Conservation (phyloP, 2,797 vertebrate species). For the Danio aesculapii region DNA sequence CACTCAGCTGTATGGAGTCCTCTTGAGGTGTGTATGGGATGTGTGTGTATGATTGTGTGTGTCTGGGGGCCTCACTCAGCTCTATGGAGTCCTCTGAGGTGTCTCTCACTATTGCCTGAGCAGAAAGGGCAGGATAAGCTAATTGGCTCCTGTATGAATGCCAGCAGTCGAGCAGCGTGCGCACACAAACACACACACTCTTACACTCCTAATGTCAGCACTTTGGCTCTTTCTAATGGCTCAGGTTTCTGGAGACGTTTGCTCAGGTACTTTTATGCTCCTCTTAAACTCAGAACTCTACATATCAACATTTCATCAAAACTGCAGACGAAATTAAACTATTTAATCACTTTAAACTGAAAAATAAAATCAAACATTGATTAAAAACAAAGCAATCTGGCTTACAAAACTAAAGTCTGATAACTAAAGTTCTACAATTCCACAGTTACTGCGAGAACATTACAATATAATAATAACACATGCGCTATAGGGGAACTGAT, state of each 20-base stretch:
- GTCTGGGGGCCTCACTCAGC: constrained; percentile 76
- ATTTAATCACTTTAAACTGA: too few species aligned
- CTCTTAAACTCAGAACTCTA: constrained; percentile 30
- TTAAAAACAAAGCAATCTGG: too few species aligned
- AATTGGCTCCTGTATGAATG: constrained; percentile 82
- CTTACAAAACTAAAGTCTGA: too few species aligned
- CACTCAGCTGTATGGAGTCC: too few species aligned
- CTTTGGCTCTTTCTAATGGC: constrained; percentile 35
- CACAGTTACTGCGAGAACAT: too few species aligned
- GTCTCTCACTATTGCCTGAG: constrained; percentile 67
- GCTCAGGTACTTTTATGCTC: constrained; percentile 37
- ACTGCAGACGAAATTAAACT: too few species aligned
- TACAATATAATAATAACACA: too few species aligned
- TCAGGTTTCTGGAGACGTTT: constrained; percentile 52
- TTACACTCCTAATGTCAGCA: constrained; percentile 43
- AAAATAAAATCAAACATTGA: too few species aligned
- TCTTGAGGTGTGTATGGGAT: too few species aligned
- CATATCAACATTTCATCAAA: constrained; percentile 15
- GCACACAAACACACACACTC: constrained; percentile 39
- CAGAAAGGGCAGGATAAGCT: constrained; percentile 72
- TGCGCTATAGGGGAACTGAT: too few species aligned
- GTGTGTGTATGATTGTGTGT: constrained; percentile 24
- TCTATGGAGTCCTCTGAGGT: constrained; percentile 71
- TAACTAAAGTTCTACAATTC: too few species aligned
- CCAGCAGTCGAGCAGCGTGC: constrained; percentile 31